Conservation (phyloP, 1,140 invertebrate genomes). For the Pogonognathellus flavescens region DNA sequence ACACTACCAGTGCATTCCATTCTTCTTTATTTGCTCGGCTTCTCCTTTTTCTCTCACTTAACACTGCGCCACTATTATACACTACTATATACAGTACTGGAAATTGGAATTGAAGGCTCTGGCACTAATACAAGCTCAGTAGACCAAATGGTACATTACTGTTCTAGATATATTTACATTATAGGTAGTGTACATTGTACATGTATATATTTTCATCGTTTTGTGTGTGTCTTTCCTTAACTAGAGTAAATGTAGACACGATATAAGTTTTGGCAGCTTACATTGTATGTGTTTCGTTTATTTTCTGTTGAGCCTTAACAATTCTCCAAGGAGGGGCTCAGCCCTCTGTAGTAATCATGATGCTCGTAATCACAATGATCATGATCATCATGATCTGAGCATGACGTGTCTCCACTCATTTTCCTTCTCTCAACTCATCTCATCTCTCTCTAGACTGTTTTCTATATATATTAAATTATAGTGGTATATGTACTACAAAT, state of each 20-base stretch:
- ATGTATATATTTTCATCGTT: not conserved
- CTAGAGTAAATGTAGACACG: not conserved
- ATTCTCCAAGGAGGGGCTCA: constrained; percentile 42
- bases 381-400: constrained; percentile 38
- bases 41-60: constrained; percentile 4
- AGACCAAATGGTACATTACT: not conserved
- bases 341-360: constrained; percentile 47
- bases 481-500: not conserved
- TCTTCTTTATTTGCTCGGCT: not conserved
- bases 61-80: not conserved
- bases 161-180: not conserved
- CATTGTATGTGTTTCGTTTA: no score
- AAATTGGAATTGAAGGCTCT: constrained; percentile 34
- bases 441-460: constrained; percentile 7
- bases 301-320: not conserved
- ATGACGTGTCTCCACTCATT: constrained; percentile 53
- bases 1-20: constrained; percentile 29
- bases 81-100: not conserved
- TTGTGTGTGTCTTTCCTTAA: no score
- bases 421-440: not conserved
- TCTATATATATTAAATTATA: not conserved
- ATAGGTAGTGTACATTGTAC: not conserved
- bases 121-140: not conserved
- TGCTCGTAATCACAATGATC: constrained; percentile 48
- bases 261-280: not conserved